A percentile compares a stretch with the other conserved stretches of the same genome.
Evolutionary conservation across 1,140 invertebrate genomes (phyloP).

Genomic region (Piezodorus guildinii): DNA sequence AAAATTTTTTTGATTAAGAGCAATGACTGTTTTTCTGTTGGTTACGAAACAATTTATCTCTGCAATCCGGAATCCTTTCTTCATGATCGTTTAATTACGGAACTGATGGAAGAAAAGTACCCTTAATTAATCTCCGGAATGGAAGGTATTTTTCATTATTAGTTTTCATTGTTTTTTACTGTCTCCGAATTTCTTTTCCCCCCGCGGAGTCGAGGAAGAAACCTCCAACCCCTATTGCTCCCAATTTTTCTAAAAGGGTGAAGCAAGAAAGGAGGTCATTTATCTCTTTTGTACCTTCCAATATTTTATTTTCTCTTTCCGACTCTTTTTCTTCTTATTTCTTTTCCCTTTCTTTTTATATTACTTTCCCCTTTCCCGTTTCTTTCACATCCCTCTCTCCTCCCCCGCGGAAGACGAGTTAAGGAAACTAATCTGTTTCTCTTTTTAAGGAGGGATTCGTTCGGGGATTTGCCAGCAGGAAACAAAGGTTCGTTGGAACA

Average conservation of each 20-base stretch:
- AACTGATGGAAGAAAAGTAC: too few species aligned
- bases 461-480: neutral
- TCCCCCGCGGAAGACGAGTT: neutral
- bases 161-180: too few species aligned
- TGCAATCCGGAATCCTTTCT: too few species aligned
- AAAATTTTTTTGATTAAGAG: too few species aligned
- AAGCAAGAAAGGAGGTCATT: conserved; percentile 3
- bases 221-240: neutral
- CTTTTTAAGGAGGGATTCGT: neutral
- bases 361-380: neutral
- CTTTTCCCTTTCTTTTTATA: neutral
- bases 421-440: conserved; percentile 1
- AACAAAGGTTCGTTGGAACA: neutral
- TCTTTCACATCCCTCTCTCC: neutral
- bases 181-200: too few species aligned
- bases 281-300: conserved; percentile 7
- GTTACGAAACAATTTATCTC: too few species aligned
- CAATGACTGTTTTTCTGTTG: too few species aligned
- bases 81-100: too few species aligned
- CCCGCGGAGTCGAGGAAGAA: too few species aligned
- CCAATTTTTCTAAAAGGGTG: neutral
- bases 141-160: too few species aligned
- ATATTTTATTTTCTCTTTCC: neutral
- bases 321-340: neutral
- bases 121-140: too few species aligned